A percentile compares a stretch with the other conserved stretches of the same genome.
Evolutionary conservation across 2,888 invertebrate genomes (phyloP).

Genomic region (Furcula furcula): DNA sequence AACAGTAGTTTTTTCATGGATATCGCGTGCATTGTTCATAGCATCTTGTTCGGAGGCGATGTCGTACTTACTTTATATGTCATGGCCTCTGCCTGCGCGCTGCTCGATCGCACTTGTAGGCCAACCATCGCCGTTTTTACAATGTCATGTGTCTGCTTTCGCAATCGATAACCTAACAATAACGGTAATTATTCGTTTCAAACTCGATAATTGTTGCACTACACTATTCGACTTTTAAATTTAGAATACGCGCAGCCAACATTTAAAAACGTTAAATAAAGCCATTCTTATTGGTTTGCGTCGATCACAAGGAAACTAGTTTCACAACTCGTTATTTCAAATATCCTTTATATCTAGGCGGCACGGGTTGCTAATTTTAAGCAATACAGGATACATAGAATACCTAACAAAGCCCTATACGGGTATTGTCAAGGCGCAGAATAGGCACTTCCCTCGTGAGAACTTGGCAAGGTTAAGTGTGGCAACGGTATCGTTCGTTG

Average conservation of each 20-base stretch:
- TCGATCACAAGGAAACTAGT: conserved; percentile 34
- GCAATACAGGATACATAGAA: conserved; percentile 66
- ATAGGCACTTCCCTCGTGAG: conserved; percentile 81
- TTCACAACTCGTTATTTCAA: conserved; percentile 43
- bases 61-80: conserved; percentile 75
- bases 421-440: conserved; percentile 80
- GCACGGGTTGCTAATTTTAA: conserved; percentile 44
- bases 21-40: conserved; percentile 56
- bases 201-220: conserved; percentile 30
- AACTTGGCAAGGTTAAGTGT: conserved; percentile 79
- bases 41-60: conserved; percentile 55
- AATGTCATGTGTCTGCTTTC: conserved; percentile 77
- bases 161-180: conserved; percentile 66
- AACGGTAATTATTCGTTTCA: conserved; percentile 45
- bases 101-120: conserved; percentile 79
- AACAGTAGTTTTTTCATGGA: conserved; percentile 36
- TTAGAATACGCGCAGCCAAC: conserved; percentile 10
- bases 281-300: conserved; percentile 17
- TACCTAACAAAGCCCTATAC: conserved; percentile 74
- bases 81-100: conserved; percentile 64
- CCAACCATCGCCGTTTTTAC: conserved; percentile 71
- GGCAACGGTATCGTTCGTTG: conserved; percentile 80
- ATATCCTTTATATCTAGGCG: conserved; percentile 20
- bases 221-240: conserved; percentile 12
- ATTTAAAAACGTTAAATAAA: conserved; percentile 11